These are phyloP conservation scores for Solea senegalensis DNA, from an alignment of 2,113 vertebrate genomes.

Conservation along the genomic window DNA sequence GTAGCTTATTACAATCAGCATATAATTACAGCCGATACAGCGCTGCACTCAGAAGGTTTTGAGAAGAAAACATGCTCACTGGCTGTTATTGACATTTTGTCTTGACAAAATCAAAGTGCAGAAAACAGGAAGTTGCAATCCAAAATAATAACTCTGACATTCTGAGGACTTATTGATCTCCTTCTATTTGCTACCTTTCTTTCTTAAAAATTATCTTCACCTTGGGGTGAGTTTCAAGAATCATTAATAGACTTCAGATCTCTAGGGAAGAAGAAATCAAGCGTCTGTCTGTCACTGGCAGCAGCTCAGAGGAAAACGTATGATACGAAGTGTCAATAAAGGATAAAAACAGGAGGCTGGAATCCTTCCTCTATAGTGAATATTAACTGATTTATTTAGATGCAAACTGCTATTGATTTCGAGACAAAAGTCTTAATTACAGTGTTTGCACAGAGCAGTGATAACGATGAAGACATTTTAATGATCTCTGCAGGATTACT, in stretches of 20 bases:
- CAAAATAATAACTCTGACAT: constrained; percentile 44
- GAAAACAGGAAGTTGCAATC: constrained; percentile 48
- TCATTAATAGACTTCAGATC: neutral
- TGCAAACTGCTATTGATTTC: neutral
- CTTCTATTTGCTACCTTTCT: neutral
- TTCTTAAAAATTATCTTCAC: neutral
- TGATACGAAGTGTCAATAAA: neutral
- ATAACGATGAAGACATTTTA: constrained; percentile 11
- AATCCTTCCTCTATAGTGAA: neutral
- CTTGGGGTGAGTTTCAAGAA: neutral
- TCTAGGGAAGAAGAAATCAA: neutral
- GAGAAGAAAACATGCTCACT: neutral
- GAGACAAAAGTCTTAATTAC: neutral
- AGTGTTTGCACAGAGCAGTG: neutral
- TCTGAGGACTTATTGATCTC: constrained; percentile 35
- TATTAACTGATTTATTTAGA: constrained; percentile 16
- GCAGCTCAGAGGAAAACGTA: neutral
- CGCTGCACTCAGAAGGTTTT: neutral
- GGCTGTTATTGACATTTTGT: constrained; percentile 45
- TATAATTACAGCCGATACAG: neutral
- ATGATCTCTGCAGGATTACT: neutral
- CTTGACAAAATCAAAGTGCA: constrained; percentile 51
- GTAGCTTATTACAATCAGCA: constrained; percentile 5
- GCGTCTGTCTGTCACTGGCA: constrained; percentile 3
- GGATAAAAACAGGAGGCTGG: neutral